Conservation (phyloP, 2,113 vertebrate genomes). For the Aegithalos caudatus region DNA sequence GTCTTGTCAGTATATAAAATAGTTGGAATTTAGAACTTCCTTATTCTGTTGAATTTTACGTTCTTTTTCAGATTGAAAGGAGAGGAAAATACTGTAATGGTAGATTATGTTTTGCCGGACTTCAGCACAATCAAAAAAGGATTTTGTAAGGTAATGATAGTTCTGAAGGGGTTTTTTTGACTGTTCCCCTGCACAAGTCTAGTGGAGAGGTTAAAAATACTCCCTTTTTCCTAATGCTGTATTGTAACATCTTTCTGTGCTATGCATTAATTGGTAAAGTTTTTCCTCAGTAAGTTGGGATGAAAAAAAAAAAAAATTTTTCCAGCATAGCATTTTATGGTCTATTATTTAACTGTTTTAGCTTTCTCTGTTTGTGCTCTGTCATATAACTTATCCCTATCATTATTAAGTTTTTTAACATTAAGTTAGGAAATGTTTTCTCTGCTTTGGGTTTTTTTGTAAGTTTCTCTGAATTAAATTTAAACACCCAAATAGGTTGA, state of each 20-base stretch:
- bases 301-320: background rate
- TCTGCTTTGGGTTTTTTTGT: background rate
- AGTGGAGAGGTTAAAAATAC: background rate
- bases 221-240: background rate
- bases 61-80: slow-evolving; percentile 85
- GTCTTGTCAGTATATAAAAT: background rate
- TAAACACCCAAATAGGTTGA: background rate
- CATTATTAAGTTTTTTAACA: background rate
- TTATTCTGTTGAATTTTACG: background rate
- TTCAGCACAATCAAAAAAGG: slow-evolving; percentile 98
- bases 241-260: background rate
- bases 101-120: slow-evolving; percentile 96
- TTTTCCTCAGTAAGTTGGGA: background rate
- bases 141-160: slow-evolving; percentile 89
- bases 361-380: background rate
- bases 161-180: background rate
- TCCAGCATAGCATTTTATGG: background rate
- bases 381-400: background rate
- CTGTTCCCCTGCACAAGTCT: background rate
- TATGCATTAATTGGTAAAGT: background rate
- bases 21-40: background rate
- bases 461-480: background rate
- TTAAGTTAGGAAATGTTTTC: background rate
- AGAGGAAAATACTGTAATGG: slow-evolving; percentile 91
- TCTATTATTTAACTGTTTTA: background rate